Evolutionary conservation across 2,888 invertebrate species (phyloP), one percentile per base, ranked within the genome.

Genomic region (Eumerus sabulonum): DNA sequence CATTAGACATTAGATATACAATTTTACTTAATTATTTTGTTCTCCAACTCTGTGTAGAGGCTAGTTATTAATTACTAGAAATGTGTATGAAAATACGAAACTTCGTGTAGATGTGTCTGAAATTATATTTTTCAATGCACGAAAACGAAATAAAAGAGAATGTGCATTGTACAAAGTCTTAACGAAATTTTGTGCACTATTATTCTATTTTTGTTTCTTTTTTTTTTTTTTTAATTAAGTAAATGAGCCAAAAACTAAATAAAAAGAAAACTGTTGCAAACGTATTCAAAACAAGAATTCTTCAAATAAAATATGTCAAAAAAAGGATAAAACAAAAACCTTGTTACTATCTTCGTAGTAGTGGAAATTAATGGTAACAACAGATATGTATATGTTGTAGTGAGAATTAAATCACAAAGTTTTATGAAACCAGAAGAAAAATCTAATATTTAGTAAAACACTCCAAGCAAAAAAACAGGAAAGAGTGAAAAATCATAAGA

Each of bases 311-410:
- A 38, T 13, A 16, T 16, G 18, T 40, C 35, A 13, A 56, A 27
- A 56, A 27, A 40, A 40, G 17, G 27, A 19, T 59, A 9, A 13
- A n/a, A 38, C 44, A 42, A 11, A 51, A 47, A 27, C 14, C 57
- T 57, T 51, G 42, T 74, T 64, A 59, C 70, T 57, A 51, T 57
- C 36, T 54, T 54, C 27, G 7, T 27, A 38, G 59, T 56, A 9
- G n/a, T 64, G 48, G 19, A 64, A 40, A 56, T 56, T 60, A 48
- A 63, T 17, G 54, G 27, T 19, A 44, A 38, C 18, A 57, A 40
- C 50, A 53, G 38, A 38, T 44, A 72, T 40, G 54, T 68, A 53
- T 59, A 68, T 77, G 47, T 73, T 44, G 56, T 67, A 73, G 57
- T 59, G 42, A 27, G 67, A 62, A 57, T 76, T 72, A 45, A 57